A percentile compares a stretch with the other conserved stretches of the same genome.
phyloP scores from a whole-genome alignment of 2,113 vertebrate genomes.

The Pterocles burchelli region DNA sequence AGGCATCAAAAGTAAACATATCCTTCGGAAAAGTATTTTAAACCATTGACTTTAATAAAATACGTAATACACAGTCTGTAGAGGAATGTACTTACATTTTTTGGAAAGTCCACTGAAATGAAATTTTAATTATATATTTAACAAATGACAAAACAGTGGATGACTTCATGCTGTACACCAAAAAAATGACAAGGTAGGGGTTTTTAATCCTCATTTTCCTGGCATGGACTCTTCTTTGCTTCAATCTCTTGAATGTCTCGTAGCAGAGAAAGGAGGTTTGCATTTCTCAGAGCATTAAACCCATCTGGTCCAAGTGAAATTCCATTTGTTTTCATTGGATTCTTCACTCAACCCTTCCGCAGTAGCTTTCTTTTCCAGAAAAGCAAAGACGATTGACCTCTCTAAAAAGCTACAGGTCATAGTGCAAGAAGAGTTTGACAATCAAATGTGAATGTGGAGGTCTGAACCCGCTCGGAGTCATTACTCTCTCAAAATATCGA shows the following conservation, averaged over 20 bases:
- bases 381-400: not conserved
- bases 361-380: not conserved
- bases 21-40: conserved; percentile 38
- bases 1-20: not conserved
- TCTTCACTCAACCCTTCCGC: not conserved
- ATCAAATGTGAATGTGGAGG: not conserved
- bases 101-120: conserved; percentile 72
- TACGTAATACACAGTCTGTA: conserved; percentile 67
- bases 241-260: conserved; percentile 8
- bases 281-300: not conserved
- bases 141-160: conserved; percentile 60
- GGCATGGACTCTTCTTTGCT: conserved; percentile 4
- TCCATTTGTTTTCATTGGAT: conserved; percentile 6
- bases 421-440: not conserved
- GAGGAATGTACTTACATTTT: conserved; percentile 78
- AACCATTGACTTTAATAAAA: conserved; percentile 79
- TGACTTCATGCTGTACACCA: conserved; percentile 55
- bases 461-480: not conserved
- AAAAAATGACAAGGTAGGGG: not conserved
- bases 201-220: not conserved
- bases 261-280: conserved; percentile 7
- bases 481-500: not conserved
- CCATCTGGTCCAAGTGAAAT: not conserved
- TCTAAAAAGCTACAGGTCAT: not conserved
- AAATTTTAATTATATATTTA: conserved; percentile 64